These are phyloP conservation scores for Sogatella furcifera DNA, from an alignment of 1,140 invertebrate genomes.

Conservation along the genomic window DNA sequence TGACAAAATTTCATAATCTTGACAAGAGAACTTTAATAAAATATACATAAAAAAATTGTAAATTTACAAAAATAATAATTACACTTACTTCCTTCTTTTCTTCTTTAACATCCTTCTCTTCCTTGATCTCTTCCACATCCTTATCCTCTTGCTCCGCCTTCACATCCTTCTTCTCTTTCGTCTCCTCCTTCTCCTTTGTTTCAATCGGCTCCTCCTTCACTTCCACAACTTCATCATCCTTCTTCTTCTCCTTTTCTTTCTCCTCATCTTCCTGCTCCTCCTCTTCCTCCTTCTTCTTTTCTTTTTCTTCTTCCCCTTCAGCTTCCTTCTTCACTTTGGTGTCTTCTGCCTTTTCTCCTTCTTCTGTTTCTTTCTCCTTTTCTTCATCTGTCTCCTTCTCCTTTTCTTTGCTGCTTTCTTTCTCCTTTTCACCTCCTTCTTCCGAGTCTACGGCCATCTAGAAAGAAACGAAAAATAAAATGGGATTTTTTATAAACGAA, in stretches of 20 bases:
- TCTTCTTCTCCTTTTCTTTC: constrained; percentile 22
- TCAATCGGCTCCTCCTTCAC: constrained; percentile 23
- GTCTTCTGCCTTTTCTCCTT: constrained; percentile 24
- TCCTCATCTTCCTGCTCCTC: no score
- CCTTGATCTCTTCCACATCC: constrained; percentile 32
- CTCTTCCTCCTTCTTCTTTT: constrained; percentile 33
- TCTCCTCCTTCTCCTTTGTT: constrained; percentile 21
- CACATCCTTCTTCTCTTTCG: constrained; percentile 16
- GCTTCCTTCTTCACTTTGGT: constrained; percentile 22
- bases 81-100: constrained; percentile 30
- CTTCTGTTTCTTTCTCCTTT: constrained; percentile 21
- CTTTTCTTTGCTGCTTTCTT: constrained; percentile 19
- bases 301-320: constrained; percentile 34
- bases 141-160: constrained; percentile 20
- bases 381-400: no score
- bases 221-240: constrained; percentile 16
- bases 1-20: no score
- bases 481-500: no score
- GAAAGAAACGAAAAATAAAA: constrained; percentile 8
- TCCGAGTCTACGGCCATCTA: constrained; percentile 26
- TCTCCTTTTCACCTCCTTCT: constrained; percentile 38
- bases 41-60: no score
- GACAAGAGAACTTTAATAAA: no score
- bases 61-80: no score
- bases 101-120: constrained; percentile 29